Percentiles rank a stretch among this genome's conserved stretches.
phyloP scores from a whole-genome alignment of 2,113 vertebrate species.

The Formicarius rufipectus region DNA sequence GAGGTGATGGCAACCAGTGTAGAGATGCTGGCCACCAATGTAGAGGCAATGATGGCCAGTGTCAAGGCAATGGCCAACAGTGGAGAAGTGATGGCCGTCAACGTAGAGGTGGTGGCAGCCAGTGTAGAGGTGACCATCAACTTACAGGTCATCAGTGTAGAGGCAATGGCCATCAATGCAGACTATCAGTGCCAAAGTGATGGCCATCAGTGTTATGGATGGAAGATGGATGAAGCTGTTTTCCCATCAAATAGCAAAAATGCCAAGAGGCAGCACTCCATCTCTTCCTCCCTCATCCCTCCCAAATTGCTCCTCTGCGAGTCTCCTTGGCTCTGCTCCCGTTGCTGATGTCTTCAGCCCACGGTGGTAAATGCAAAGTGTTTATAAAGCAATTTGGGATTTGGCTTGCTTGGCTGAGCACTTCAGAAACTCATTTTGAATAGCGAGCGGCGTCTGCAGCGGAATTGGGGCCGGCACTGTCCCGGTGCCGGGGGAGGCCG shows the following conservation, averaged over 20 bases:
- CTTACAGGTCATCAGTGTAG: fast-evolving
- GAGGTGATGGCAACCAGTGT: fast-evolving
- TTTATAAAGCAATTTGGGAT: conserved; percentile 71
- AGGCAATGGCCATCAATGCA: not conserved
- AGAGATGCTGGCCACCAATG: fast-evolving
- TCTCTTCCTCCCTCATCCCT: not conserved
- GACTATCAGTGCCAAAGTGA: too few relatives aligned
- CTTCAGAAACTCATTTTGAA: conserved; percentile 48
- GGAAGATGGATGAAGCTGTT: not conserved
- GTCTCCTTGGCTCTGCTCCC: conserved; percentile 33
- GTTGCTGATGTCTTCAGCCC: conserved; percentile 47
- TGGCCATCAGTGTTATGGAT: too few relatives aligned
- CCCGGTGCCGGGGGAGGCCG: too few relatives aligned
- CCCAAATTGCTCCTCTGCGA: not conserved
- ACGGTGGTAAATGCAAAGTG: conserved; percentile 15
- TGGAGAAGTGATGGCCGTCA: fast-evolving
- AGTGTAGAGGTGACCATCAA: fast-evolving
- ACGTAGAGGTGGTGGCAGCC: fast-evolving
- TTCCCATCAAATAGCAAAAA: not conserved
- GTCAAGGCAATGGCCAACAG: fast-evolving
- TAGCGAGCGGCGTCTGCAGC: conserved; percentile 9
- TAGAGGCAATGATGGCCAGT: fast-evolving
- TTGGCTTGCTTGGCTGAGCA: conserved; percentile 68
- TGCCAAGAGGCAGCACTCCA: not conserved
- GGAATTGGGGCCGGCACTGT: not conserved